Conservation (phyloP, 2,797 vertebrate species). For the Esox lucius region DNA sequence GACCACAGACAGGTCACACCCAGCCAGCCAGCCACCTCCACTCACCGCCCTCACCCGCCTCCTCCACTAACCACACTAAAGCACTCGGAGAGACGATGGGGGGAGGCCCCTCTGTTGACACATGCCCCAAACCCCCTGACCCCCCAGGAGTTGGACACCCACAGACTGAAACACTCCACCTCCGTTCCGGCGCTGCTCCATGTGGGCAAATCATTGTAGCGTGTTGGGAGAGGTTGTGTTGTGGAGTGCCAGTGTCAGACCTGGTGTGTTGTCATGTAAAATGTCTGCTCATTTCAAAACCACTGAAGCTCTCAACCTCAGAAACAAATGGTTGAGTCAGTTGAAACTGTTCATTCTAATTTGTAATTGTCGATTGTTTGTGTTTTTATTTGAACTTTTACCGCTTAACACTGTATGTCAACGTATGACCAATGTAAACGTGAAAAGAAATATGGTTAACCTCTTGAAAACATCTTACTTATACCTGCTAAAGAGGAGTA, state of each 20-base stretch:
- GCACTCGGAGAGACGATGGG: constrained; percentile 73
- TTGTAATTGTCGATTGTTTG: constrained; percentile 66
- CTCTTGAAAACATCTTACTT: constrained; percentile 76
- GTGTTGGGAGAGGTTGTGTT: constrained; percentile 46
- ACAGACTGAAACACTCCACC: constrained; percentile 63
- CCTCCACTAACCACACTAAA: constrained; percentile 79
- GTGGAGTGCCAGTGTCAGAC: constrained; percentile 60
- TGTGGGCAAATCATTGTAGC: constrained; percentile 56
- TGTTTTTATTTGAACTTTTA: constrained; percentile 73
- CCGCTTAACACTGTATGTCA: constrained; percentile 80
- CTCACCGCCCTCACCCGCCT: constrained; percentile 46
- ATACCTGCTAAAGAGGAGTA: constrained; percentile 72
- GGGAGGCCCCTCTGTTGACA: constrained; percentile 55
- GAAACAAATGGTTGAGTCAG: constrained; percentile 63
- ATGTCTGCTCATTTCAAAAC: constrained; percentile 66
- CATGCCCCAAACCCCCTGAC: neutral
- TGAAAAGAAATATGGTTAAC: constrained; percentile 74
- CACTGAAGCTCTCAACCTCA: constrained; percentile 71
- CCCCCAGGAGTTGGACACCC: constrained; percentile 56
- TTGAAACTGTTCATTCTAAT: constrained; percentile 71
- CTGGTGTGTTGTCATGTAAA: constrained; percentile 40
- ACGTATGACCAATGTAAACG: constrained; percentile 73
- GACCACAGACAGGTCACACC: constrained; percentile 42
- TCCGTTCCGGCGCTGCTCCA: constrained; percentile 54
- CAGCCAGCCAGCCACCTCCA: neutral